Percentiles rank a stretch among this genome's conserved stretches.
These are phyloP conservation scores for Stenolophus ochropezus DNA, from an alignment of 2,888 invertebrate species.

Conservation along the genomic window DNA sequence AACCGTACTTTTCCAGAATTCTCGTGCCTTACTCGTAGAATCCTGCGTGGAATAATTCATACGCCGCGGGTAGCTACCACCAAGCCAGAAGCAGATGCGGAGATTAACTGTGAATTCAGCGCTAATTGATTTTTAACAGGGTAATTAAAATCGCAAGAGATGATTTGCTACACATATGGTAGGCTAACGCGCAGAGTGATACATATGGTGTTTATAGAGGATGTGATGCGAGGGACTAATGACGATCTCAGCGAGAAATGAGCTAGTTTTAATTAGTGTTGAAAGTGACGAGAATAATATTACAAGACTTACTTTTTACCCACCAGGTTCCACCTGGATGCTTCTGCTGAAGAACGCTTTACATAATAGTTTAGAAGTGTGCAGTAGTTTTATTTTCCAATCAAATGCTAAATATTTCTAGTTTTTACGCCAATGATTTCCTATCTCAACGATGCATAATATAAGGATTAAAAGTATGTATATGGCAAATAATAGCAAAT, in stretches of 20 bases:
- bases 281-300: slow-evolving; percentile 49
- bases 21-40: slow-evolving; percentile 35
- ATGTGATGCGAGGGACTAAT: slow-evolving; percentile 34
- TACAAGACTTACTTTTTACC: not conserved
- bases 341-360: not conserved
- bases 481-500: not conserved
- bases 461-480: not conserved
- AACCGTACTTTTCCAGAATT: slow-evolving; percentile 41
- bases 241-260: slow-evolving; percentile 13
- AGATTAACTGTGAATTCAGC: slow-evolving; percentile 32
- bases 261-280: slow-evolving; percentile 35
- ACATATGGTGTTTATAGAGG: slow-evolving; percentile 49
- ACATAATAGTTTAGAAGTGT: not conserved
- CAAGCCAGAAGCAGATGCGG: not conserved
- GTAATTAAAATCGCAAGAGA: slow-evolving; percentile 50
- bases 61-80: not conserved
- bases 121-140: slow-evolving; percentile 48
- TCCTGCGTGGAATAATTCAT: slow-evolving; percentile 24
- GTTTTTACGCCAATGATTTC: not conserved
- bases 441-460: not conserved
- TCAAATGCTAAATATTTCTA: not conserved
- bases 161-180: slow-evolving; percentile 50
- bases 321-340: slow-evolving; percentile 22
- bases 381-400: not conserved
- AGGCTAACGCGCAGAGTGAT: slow-evolving; percentile 31